These are phyloP conservation scores for Aplysina aerophoba DNA, from an alignment of 37 sponge, comb jelly and placozoan genomes.

Conservation along the genomic window DNA sequence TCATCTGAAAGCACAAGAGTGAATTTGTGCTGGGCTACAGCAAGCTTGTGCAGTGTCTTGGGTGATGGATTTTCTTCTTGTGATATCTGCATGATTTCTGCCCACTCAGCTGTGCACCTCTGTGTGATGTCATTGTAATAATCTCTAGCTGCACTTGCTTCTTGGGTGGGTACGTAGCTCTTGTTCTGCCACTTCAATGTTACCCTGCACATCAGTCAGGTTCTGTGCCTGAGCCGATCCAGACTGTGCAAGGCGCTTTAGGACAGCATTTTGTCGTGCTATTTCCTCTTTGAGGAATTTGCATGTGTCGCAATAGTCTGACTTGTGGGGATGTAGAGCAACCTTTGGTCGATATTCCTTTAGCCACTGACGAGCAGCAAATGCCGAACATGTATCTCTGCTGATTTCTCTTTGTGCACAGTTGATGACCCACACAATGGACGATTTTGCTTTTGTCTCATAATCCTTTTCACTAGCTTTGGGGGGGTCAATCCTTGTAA, in stretches of 20 bases:
- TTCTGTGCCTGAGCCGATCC: conserved; percentile 31
- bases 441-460: too few species aligned
- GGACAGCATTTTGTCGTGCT: background rate
- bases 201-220: background rate
- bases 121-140: conserved; percentile 22
- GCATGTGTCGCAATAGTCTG: conserved; percentile 15
- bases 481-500: background rate
- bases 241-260: conserved; percentile 34
- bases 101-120: conserved; percentile 17
- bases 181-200: background rate
- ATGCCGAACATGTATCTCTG: background rate
- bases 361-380: background rate
- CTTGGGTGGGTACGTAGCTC: too few species aligned
- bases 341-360: background rate
- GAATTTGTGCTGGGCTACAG: conserved; percentile 18
- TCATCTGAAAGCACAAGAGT: conserved; percentile 30
- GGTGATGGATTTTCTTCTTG: background rate
- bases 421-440: too few species aligned
- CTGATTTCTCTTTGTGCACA: too few species aligned
- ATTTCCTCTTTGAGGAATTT: conserved; percentile 30
- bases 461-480: background rate
- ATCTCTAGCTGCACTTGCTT: conserved; percentile 17
- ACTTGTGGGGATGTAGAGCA: conserved; percentile 24
- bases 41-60: background rate
- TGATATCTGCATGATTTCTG: background rate